A percentile compares a stretch with the other conserved stretches of the same genome.
phyloP scores from a whole-genome alignment of 2,113 vertebrate genomes.

The Phoenicopterus ruber region DNA sequence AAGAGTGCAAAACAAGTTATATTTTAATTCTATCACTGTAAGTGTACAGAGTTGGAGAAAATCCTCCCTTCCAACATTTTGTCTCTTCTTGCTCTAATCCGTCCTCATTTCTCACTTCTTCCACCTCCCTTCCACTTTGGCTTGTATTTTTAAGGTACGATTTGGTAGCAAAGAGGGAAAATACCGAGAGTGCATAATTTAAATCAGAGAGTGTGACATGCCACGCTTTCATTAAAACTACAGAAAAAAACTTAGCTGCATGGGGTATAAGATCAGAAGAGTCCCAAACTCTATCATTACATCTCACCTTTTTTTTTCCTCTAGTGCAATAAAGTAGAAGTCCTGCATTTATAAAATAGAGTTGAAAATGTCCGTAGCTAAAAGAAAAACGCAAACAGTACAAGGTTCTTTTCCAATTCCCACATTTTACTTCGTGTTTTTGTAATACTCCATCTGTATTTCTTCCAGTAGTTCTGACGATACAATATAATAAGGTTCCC shows the following conservation, averaged over 20 bases:
- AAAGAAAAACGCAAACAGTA: conserved; percentile 30
- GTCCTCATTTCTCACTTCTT: background rate
- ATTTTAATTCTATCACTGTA: background rate
- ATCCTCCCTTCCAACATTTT: background rate
- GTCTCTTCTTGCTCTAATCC: background rate
- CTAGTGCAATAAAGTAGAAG: conserved; percentile 73
- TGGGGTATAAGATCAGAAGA: conserved; percentile 61
- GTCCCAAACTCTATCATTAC: conserved; percentile 61
- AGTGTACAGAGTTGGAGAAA: conserved; percentile 6
- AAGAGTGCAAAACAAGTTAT: background rate
- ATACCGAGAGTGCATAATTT: conserved; percentile 55
- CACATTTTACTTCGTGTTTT: background rate
- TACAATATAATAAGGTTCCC: background rate
- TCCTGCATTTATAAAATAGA: conserved; percentile 69
- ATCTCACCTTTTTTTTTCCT: conserved; percentile 43
- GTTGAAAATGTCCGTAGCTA: conserved; percentile 51
- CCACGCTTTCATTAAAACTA: conserved; percentile 60
- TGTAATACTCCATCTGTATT: conserved; percentile 10
- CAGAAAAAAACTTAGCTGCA: conserved; percentile 47
- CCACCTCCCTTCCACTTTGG: conserved; percentile 22
- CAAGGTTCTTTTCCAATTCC: background rate
- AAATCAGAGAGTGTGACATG: conserved; percentile 54
- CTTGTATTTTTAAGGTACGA: conserved; percentile 52
- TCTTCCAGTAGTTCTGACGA: background rate
- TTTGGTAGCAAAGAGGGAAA: conserved; percentile 60